Evolutionary conservation across 2,113 vertebrate species (phyloP).

Genomic region (Eleginops maclovinus): DNA sequence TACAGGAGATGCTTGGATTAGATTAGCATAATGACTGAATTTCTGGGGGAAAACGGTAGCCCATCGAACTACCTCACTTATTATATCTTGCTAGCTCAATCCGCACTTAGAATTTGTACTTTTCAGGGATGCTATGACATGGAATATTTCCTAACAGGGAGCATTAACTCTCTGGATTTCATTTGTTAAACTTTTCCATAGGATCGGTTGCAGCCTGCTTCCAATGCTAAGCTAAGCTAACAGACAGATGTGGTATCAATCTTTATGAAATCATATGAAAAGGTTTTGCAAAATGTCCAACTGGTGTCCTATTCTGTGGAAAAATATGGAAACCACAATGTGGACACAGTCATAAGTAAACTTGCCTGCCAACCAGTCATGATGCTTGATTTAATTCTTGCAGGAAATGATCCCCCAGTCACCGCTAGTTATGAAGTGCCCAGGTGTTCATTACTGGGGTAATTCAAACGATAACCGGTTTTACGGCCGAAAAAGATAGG

Average conservation of each 20-base stretch:
- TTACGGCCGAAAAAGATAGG: conserved; percentile 2
- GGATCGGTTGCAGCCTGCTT: neutral
- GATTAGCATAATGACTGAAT: neutral
- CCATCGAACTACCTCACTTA: neutral
- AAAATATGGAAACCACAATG: conserved; percentile 37
- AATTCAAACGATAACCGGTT: conserved; percentile 46
- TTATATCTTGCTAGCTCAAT: neutral
- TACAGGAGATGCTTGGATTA: neutral
- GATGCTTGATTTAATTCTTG: conserved; percentile 55
- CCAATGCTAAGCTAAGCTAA: neutral
- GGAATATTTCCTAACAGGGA: neutral
- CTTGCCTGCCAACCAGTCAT: conserved; percentile 28
- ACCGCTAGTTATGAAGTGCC: conserved; percentile 44
- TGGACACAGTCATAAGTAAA: conserved; percentile 47
- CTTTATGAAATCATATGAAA: neutral
- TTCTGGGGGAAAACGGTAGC: neutral
- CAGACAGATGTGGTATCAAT: neutral
- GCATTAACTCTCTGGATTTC: neutral
- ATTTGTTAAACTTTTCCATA: neutral
- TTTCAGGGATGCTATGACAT: neutral
- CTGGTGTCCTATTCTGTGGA: conserved; percentile 24
- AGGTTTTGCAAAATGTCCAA: conserved; percentile 28
- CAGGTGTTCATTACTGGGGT: conserved; percentile 64
- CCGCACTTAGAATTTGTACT: neutral
- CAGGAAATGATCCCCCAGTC: conserved; percentile 49